Evolutionary conservation across 2,888 invertebrate species (phyloP).

Genomic region (Cheilosia variabilis): DNA sequence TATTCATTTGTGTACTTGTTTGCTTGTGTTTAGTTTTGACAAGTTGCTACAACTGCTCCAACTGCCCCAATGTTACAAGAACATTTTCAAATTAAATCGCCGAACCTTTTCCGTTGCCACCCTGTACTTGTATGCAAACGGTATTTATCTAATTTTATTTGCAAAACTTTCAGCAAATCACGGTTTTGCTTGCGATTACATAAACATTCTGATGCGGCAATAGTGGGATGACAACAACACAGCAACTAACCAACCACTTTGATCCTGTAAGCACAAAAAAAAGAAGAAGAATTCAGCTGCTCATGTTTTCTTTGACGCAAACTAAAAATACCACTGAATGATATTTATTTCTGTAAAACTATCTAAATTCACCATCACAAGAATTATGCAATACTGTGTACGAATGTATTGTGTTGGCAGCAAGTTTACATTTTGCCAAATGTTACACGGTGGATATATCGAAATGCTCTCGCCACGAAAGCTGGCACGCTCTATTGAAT

Average conservation of each 20-base stretch:
- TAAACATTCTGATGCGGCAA: slow-evolving; percentile 41
- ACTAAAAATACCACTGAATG: slow-evolving; percentile 59
- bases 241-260: slow-evolving; percentile 39
- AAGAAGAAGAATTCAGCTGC: slow-evolving; percentile 32
- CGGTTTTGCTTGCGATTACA: slow-evolving; percentile 24
- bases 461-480: neutral
- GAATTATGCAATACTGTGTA: slow-evolving; percentile 62
- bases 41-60: too few species aligned
- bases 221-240: slow-evolving; percentile 9
- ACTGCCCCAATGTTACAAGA: too few species aligned
- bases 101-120: too few species aligned
- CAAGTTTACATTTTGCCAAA: slow-evolving; percentile 31
- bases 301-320: slow-evolving; percentile 24
- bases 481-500: neutral
- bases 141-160: too few species aligned
- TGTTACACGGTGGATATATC: slow-evolving; percentile 27
- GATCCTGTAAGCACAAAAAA: slow-evolving; percentile 33
- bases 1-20: too few species aligned
- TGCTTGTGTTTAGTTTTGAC: too few species aligned
- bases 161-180: slow-evolving; percentile 12
- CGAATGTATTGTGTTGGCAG: slow-evolving; percentile 54
- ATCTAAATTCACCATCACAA: slow-evolving; percentile 59
- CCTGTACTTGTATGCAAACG: too few species aligned
- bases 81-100: too few species aligned
- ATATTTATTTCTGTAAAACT: slow-evolving; percentile 70